Evolutionary conservation across 2,797 vertebrate species (phyloP).

Genomic region (Peromyscus aztecus): DNA sequence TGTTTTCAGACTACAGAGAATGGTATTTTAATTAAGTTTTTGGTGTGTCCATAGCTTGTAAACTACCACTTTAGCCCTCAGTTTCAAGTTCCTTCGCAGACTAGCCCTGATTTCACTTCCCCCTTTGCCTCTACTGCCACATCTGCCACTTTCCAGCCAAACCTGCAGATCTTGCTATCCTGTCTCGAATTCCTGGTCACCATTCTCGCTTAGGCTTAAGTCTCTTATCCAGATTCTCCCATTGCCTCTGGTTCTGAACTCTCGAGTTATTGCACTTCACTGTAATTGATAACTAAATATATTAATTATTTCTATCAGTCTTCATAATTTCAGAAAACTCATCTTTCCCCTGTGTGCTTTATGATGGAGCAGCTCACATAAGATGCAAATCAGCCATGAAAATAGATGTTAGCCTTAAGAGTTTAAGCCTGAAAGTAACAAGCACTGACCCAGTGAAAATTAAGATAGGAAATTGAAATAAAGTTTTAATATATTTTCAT

Average conservation of each 20-base stretch:
- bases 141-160: conserved; percentile 17
- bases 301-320: conserved; percentile 33
- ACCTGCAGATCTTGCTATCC: neutral
- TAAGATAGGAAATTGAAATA: conserved; percentile 63
- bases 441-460: conserved; percentile 37
- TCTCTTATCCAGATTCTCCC: neutral
- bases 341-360: conserved; percentile 27
- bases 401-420: conserved; percentile 25
- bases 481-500: conserved; percentile 59
- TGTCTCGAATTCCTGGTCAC: neutral
- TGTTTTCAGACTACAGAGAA: neutral
- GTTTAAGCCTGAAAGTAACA: conserved; percentile 16
- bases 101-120: conserved; percentile 70
- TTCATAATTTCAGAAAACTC: conserved; percentile 47
- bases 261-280: neutral
- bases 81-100: conserved; percentile 67
- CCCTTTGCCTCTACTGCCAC: conserved; percentile 27
- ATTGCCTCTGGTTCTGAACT: conserved; percentile 9
- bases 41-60: conserved; percentile 5
- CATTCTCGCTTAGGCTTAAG: neutral
- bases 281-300: conserved; percentile 25
- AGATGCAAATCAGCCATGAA: conserved; percentile 58
- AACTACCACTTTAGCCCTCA: conserved; percentile 39
- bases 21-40: conserved; percentile 29
- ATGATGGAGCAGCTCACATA: neutral